Percentiles rank a stretch among this genome's conserved stretches.
phyloP scores from a whole-genome alignment of 2,113 vertebrate genomes.

The Spea bombifrons region DNA sequence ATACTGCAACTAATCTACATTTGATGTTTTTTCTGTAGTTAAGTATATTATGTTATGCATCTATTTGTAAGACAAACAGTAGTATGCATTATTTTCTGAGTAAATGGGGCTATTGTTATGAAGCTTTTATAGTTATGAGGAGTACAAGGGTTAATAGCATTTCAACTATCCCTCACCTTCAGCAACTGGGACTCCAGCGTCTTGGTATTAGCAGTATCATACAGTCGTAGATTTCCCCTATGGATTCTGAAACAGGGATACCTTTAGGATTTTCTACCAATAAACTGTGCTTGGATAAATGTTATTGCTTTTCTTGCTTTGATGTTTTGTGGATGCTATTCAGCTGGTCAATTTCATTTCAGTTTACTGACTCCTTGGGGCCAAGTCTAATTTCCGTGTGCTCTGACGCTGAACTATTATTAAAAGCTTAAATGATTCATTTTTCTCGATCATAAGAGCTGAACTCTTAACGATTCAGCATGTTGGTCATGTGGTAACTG shows the following conservation, averaged over 20 bases:
- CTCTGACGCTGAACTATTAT: neutral
- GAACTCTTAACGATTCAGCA: no score
- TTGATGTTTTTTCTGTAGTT: no score
- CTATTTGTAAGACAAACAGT: no score
- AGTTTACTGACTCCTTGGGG: slow-evolving; percentile 14
- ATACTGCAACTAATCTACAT: no score
- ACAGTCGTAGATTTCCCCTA: neutral
- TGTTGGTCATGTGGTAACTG: no score
- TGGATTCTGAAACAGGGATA: neutral
- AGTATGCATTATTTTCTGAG: neutral
- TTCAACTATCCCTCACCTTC: neutral
- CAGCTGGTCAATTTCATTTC: slow-evolving; percentile 20
- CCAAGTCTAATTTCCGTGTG: slow-evolving; percentile 1
- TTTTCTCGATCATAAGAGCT: neutral
- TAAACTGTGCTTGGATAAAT: slow-evolving; percentile 15
- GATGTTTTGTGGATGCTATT: slow-evolving; percentile 10
- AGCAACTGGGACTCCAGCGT: neutral
- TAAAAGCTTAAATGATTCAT: neutral
- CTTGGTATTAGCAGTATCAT: neutral
- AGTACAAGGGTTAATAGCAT: slow-evolving; percentile 1
- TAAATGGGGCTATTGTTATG: neutral
- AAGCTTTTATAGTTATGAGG: neutral
- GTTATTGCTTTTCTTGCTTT: slow-evolving; percentile 5
- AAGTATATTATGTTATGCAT: no score
- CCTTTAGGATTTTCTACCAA: slow-evolving; percentile 5